Base-by-base conservation (phyloP, 2,888 invertebrate genomes). In the Meloe dianella region DNA sequence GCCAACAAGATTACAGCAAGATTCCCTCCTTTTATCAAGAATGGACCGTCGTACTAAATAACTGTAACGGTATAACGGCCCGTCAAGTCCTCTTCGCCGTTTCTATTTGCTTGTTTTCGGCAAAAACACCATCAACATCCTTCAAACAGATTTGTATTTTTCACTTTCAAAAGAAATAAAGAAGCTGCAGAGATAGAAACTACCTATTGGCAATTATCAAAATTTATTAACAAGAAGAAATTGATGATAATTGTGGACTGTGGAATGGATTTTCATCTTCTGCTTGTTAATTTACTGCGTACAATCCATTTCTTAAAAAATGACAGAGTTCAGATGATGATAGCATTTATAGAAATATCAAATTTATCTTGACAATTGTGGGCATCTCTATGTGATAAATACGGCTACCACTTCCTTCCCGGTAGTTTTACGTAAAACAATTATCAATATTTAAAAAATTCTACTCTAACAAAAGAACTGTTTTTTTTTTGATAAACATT, bases 61-160 rank as follows among this genome's bases (percentile, higher is more conserved):
- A 61, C 59, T 63, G 61, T 67, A 67, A 67, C 67, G 64, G 67
- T 64, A 58, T 64, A 67, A 61, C 67, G 67, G 67, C 67, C 67
- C 62, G 58, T 41, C 60, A 41, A 63, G 63, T 60, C 63, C 66
- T 64, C 64, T 67, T 67, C 67, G 65, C 64, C 67, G 64, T 67
- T 67, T 67, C 64, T 61, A 67, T 38, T n/a, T n/a, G 4, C n/a
- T 38, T 38, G 59, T 64, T 67, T 67, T 67, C 65, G 64, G 67
- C 60, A 64, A n/a, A n/a, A 67, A 41, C 14, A 22, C 27, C 51
- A 62, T 66, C 57, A 60, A 14, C 51, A 66, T 66, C 38, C 57
- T 35, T 58, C 58, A 30, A 60, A 12, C 35, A 35, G 35, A 32
- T 32, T 14, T 4, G 47, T 20, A 20, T 20, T 47, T 47, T 20